Conservation (phyloP, 1,140 invertebrate genomes). For the Tribolium madens region DNA sequence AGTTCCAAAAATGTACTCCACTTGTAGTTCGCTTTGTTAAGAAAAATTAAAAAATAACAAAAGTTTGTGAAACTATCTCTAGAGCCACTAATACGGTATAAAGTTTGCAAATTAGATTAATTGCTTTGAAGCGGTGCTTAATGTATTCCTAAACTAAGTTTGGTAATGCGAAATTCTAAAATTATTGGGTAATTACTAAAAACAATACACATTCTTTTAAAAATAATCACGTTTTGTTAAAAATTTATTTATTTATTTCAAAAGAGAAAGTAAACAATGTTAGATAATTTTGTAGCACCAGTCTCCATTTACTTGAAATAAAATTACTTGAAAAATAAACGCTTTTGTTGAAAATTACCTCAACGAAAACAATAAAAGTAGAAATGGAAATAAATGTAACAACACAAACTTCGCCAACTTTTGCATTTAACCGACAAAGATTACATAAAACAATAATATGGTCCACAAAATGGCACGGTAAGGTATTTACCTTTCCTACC, state of each 20-base stretch:
- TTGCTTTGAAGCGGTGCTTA: no score
- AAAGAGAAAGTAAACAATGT: slow-evolving; percentile 3
- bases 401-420: background rate
- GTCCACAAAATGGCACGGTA: no score
- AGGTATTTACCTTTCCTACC: slow-evolving; percentile 43
- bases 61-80: background rate
- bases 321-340: slow-evolving; percentile 24
- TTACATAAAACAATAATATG: background rate
- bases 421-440: background rate
- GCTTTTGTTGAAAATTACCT: slow-evolving; percentile 2
- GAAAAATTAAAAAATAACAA: background rate
- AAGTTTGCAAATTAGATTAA: no score
- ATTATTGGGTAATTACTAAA: background rate
- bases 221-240: background rate
- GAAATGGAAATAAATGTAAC: slow-evolving; percentile 3
- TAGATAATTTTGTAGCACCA: background rate
- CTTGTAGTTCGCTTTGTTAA: slow-evolving; percentile 4
- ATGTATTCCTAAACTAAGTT: background rate
- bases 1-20: slow-evolving; percentile 25
- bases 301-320: slow-evolving; percentile 7
- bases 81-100: no score
- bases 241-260: background rate
- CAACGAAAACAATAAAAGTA: slow-evolving; percentile 1
- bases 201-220: background rate
- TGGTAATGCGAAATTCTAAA: background rate